These are phyloP conservation scores for Scelioninae gen. 1 DNA, from an alignment of 2,888 invertebrate genomes.

Conservation along the genomic window DNA sequence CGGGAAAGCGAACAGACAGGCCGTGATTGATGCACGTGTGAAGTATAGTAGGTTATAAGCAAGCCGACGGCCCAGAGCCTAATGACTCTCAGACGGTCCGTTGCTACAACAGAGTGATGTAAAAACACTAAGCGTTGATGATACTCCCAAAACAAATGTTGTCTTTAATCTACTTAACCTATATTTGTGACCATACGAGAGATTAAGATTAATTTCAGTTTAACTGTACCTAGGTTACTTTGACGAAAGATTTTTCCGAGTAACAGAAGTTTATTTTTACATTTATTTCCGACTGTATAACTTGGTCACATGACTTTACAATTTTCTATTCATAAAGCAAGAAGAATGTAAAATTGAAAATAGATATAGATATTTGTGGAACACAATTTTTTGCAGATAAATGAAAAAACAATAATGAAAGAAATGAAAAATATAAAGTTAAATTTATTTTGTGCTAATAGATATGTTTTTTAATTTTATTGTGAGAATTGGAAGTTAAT, in stretches of 20 bases:
- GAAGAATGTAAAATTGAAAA: too few species aligned
- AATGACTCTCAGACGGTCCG: slow-evolving; percentile 76
- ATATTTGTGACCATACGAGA: slow-evolving; percentile 35
- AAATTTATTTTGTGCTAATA: too few species aligned
- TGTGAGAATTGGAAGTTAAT: background rate
- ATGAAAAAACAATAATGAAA: too few species aligned
- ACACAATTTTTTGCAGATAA: too few species aligned
- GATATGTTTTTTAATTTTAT: too few species aligned
- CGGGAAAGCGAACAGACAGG: slow-evolving; percentile 75
- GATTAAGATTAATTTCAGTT: slow-evolving; percentile 54
- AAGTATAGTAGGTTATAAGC: slow-evolving; percentile 82
- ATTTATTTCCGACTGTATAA: background rate
- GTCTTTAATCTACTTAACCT: slow-evolving; percentile 51
- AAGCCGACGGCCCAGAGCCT: slow-evolving; percentile 80
- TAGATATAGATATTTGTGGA: too few species aligned
- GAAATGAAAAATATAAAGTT: too few species aligned
- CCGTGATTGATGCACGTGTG: slow-evolving; percentile 82
- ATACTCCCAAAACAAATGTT: slow-evolving; percentile 54
- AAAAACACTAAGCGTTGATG: slow-evolving; percentile 63
- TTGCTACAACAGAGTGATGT: slow-evolving; percentile 55
- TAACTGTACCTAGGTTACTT: slow-evolving; percentile 30
- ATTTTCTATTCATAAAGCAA: too few species aligned
- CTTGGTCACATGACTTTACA: too few species aligned
- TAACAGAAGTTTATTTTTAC: background rate
- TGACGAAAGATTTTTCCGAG: slow-evolving; percentile 7